phyloP scores from a whole-genome alignment of 1,140 invertebrate species.

The Coenobita brevimanus region DNA sequence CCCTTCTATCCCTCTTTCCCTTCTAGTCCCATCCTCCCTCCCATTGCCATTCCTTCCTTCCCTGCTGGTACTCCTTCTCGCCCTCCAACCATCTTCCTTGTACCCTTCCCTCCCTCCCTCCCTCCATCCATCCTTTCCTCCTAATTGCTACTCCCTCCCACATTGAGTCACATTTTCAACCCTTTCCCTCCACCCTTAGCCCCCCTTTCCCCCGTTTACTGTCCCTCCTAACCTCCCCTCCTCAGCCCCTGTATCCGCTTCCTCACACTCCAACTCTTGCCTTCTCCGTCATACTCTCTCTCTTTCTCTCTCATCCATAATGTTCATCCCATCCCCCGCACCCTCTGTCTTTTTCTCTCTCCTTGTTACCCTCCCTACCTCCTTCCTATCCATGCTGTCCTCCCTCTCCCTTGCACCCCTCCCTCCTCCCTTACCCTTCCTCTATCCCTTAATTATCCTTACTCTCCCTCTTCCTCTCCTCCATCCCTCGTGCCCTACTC shows the following conservation, averaged over 20 bases:
- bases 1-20: background rate
- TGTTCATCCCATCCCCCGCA: background rate
- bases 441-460: too few relatives aligned
- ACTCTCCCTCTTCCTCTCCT: too few relatives aligned
- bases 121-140: too few relatives aligned
- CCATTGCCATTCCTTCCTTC: too few relatives aligned
- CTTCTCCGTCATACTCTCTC: background rate
- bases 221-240: background rate
- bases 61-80: background rate
- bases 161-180: too few relatives aligned
- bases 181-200: background rate
- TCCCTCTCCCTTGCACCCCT: too few relatives aligned
- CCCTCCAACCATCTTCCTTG: background rate
- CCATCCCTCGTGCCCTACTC: too few relatives aligned
- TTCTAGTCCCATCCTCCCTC: background rate
- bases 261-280: background rate
- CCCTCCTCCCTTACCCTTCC: too few relatives aligned
- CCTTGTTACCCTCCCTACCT: background rate
- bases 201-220: background rate
- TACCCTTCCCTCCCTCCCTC: background rate
- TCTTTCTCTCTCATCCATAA: background rate
- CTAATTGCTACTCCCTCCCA: too few relatives aligned
- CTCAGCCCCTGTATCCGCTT: background rate
- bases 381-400: too few relatives aligned
- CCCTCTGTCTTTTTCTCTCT: background rate